These are phyloP conservation scores for Arion vulgaris DNA, from an alignment of 1,140 invertebrate genomes.

Conservation along the genomic window DNA sequence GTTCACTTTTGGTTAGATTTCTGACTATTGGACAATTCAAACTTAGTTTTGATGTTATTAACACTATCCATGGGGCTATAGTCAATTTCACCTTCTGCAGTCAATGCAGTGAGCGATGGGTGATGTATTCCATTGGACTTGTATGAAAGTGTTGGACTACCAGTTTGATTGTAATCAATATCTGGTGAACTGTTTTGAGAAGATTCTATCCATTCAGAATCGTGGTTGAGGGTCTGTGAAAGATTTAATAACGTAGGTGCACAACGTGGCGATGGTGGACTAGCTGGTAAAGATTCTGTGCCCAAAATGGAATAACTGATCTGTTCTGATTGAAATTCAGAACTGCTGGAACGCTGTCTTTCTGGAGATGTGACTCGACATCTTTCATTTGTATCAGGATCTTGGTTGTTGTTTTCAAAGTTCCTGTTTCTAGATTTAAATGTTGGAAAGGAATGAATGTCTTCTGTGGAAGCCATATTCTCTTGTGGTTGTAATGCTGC, in stretches of 20 bases:
- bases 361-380: not conserved
- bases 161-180: too few relatives aligned
- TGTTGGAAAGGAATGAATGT: too few relatives aligned
- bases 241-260: not conserved
- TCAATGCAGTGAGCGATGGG: not conserved
- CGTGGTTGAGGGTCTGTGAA: not conserved
- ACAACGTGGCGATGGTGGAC: not conserved
- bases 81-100: not conserved
- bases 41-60: not conserved
- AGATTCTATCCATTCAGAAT: too few relatives aligned
- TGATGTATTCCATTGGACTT: too few relatives aligned
- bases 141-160: too few relatives aligned
- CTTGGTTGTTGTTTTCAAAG: too few relatives aligned
- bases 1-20: not conserved
- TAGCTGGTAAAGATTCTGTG: not conserved
- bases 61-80: not conserved
- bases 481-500: too few relatives aligned
- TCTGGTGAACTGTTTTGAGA: too few relatives aligned
- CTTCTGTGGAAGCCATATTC: too few relatives aligned
- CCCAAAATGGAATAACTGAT: not conserved
- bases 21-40: not conserved
- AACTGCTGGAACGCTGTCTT: not conserved
- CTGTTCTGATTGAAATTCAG: not conserved
- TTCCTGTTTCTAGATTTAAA: too few relatives aligned
- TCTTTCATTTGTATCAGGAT: too few relatives aligned